Evolutionary conservation across 2,888 invertebrate genomes (phyloP).

Genomic region (Andrena minutula): DNA sequence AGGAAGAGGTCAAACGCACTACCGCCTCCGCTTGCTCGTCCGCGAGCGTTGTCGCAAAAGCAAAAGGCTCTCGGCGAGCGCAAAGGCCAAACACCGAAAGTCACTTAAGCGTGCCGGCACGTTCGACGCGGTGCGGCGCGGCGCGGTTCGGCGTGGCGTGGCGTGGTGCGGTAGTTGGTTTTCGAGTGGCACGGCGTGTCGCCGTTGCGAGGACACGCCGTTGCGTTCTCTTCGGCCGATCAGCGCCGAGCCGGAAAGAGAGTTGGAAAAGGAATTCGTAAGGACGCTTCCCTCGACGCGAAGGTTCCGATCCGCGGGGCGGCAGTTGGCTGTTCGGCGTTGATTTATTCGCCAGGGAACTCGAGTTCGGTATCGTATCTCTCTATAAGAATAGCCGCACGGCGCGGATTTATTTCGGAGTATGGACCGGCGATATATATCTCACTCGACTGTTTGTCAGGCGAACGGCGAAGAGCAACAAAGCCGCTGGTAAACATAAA

Average conservation of each 20-base stretch:
- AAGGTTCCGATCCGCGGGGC: conserved; percentile 2
- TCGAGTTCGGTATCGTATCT: not conserved
- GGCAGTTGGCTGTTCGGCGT: not conserved
- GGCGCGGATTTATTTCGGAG: conserved; percentile 46
- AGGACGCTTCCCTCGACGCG: conserved; percentile 7
- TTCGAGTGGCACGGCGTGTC: conserved; percentile 73
- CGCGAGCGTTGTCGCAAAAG: conserved; percentile 74
- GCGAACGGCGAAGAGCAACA: conserved; percentile 52
- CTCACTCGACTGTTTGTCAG: conserved; percentile 47
- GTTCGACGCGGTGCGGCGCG: conserved; percentile 62
- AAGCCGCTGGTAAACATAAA: conserved; percentile 66
- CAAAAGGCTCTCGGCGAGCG: conserved; percentile 74
- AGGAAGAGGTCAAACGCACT: conserved; percentile 60
- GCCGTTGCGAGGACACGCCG: conserved; percentile 67
- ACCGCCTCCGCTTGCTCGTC: conserved; percentile 48
- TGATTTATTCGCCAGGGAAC: conserved; percentile 11
- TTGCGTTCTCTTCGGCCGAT: conserved; percentile 64
- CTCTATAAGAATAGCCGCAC: conserved; percentile 30
- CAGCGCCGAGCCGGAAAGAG: conserved; percentile 44
- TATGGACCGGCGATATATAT: conserved; percentile 36
- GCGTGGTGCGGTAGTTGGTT: conserved; percentile 62
- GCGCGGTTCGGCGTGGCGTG: conserved; percentile 42
- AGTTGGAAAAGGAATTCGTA: conserved; percentile 4
- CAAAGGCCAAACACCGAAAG: conserved; percentile 83
- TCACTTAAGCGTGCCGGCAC: conserved; percentile 82